phyloP scores from a whole-genome alignment of 2,888 invertebrate genomes.

The Steinernema scapterisci region DNA sequence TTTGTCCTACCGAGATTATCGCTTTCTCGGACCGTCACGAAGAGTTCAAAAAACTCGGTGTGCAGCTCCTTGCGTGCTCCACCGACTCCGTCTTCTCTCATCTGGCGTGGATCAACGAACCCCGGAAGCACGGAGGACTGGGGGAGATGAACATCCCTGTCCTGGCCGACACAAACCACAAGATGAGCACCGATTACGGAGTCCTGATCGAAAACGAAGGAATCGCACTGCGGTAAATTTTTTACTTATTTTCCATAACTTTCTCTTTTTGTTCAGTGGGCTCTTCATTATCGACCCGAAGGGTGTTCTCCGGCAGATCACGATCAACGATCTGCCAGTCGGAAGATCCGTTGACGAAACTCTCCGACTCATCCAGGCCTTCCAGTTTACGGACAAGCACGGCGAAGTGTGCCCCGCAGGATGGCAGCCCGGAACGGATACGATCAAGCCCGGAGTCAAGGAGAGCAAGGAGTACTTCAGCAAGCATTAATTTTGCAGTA shows the following conservation, averaged over 20 bases:
- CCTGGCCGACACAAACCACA: slow-evolving; percentile 85
- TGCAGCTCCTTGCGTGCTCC: slow-evolving; percentile 43
- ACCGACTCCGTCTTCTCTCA: slow-evolving; percentile 96
- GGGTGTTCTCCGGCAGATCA: slow-evolving; percentile 87
- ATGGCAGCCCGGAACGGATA: slow-evolving; percentile 62
- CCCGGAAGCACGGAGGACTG: slow-evolving; percentile 85
- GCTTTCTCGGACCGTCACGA: slow-evolving; percentile 87
- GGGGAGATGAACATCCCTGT: slow-evolving; percentile 92
- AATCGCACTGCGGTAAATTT: slow-evolving; percentile 14
- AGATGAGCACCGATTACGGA: slow-evolving; percentile 85
- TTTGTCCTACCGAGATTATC: slow-evolving; percentile 85
- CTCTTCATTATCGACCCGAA: slow-evolving; percentile 88
- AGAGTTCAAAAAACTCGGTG: slow-evolving; percentile 72
- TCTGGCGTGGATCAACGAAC: slow-evolving; percentile 80
- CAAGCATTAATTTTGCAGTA: background rate
- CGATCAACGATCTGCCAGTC: slow-evolving; percentile 93
- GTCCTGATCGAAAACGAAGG: slow-evolving; percentile 83
- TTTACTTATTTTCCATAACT: background rate
- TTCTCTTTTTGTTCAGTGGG: slow-evolving; percentile 67
- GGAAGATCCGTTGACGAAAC: slow-evolving; percentile 74
- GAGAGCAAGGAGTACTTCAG: slow-evolving; percentile 53
- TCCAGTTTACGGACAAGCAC: slow-evolving; percentile 86
- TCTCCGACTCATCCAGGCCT: slow-evolving; percentile 88
- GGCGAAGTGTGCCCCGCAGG: slow-evolving; percentile 61
- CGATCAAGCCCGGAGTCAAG: slow-evolving; percentile 62